Evolutionary conservation across 2,888 invertebrate genomes (phyloP), one percentile per base, ranked within the genome.

Genomic region (Andrena dorsata): DNA sequence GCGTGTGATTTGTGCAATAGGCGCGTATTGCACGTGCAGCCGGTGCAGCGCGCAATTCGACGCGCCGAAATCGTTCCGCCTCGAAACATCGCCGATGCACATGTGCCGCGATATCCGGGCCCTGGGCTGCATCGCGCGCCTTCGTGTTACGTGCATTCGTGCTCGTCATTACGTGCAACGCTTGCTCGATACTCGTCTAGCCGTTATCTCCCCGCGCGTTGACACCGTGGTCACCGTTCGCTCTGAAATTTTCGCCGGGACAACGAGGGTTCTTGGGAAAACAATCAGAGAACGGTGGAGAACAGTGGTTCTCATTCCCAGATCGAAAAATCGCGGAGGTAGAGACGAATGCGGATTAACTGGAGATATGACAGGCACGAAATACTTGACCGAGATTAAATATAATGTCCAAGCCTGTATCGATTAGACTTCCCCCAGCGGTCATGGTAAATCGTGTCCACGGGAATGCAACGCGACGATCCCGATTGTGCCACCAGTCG

Each of bases 1-100:
- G 92, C 93, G 90, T 92, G 90, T 92, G 92, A 93, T 92, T 92
- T 93, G 93, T 93, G 93, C 92, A 93, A 93, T 93, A 91, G 92
- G 91, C 90, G 88, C 86, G 90, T 91, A 92, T 91, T 91, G 90
- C 92, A 91, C 89, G 87, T 87, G 89, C 92, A 92, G 91, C 93
- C 92, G 93, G 93, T 90, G 92, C 92, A 56, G 56, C 92, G 88
- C 83, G 88, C 88, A 83, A 91, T 92, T 91, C 90, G 91, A 89
- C 89, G 90, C 89, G 86, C 89, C 90, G 89, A 91, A 93, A 93
- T 92, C 91, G 90, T 92, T 92, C 90, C 88, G 89, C 90, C 89
- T 92, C 90, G 90, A 84, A 91, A 91, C 92, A 91, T 82, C 87
- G 73, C 64, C 91, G 89, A 89, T 87, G 89, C 92, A 88, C 91